Evolutionary conservation across 1,140 invertebrate genomes (phyloP), one percentile per base, ranked within the genome.

Genomic region (Lanistes nyassanus): DNA sequence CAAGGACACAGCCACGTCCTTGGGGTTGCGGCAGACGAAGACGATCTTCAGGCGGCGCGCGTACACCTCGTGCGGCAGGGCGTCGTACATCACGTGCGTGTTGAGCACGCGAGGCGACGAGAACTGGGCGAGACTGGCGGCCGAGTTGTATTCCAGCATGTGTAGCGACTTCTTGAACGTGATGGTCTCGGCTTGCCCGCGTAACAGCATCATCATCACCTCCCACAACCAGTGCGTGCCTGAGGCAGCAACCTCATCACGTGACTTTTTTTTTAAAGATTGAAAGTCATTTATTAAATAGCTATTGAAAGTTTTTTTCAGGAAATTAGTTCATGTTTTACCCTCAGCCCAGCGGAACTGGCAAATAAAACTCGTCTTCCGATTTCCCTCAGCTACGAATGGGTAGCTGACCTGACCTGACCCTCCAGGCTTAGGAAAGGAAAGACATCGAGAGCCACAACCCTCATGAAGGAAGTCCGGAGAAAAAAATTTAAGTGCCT

Each of bases 151-250:
- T 47, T 76, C 75, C 56, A 76, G 16, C 67, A 76, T 76, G 31
- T 64, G 58, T n/a, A 70, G 11, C 26, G 58, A 60, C 23, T 70
- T 76, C 34, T 62, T 64, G 47, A 53, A 60, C 13, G 47, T 39
- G 31, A 55, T 55, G 13, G 58, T 64, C 39, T 72, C 68, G 23
- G 75, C 56, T 23, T 31, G 11, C 16, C 58, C 68, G 16, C n/a
- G 4, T 4, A 51, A 37, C 47, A 76, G 67, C 81, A 82, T 82
- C 34, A 71, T 79, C 29, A 60, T 51, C 23, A 82, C 70, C 56
- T 82, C 81, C 77, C 77, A 82, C 29, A 80, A 34, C 81, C 81
- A 82, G 66, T 80, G 79, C 3, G 81, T 82, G 2, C 81, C 81
- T 82, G 73, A 2, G n/a, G 55, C 21, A 21, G 31, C 19, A 9